Percentiles rank a stretch among this genome's conserved stretches.
phyloP scores from a whole-genome alignment of 2,797 vertebrate genomes.

The Acanthopagrus latus region DNA sequence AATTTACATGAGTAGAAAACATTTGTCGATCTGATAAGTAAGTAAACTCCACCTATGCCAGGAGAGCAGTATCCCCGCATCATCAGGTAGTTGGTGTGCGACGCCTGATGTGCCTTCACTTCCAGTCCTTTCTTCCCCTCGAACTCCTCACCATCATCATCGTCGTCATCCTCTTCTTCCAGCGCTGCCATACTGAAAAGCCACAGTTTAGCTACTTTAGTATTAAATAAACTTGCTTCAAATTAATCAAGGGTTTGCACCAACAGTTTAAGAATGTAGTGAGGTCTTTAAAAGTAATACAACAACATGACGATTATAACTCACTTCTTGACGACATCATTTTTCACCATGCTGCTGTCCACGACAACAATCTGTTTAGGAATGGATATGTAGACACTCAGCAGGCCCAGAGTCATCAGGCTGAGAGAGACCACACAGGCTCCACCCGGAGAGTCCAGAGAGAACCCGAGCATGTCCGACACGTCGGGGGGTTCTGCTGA shows the following conservation, averaged over 20 bases:
- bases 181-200: slow-evolving; percentile 85
- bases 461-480: slow-evolving; percentile 85
- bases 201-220: not conserved
- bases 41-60: slow-evolving; percentile 80
- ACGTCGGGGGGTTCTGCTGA: slow-evolving; percentile 47
- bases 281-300: not conserved
- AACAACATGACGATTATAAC: not conserved
- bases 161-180: slow-evolving; percentile 90
- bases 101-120: slow-evolving; percentile 92
- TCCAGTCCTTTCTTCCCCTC: slow-evolving; percentile 85
- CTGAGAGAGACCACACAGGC: slow-evolving; percentile 86
- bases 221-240: too few species aligned
- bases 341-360: slow-evolving; percentile 94
- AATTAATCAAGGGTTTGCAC: too few species aligned
- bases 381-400: slow-evolving; percentile 89
- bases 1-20: not conserved
- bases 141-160: slow-evolving; percentile 82
- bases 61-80: slow-evolving; percentile 93
- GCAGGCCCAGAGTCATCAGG: slow-evolving; percentile 90
- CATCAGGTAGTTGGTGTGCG: slow-evolving; percentile 96
- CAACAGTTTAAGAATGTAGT: too few species aligned
- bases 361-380: slow-evolving; percentile 96
- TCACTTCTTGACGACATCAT: slow-evolving; percentile 92
- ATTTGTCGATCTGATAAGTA: not conserved
- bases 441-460: slow-evolving; percentile 90